Percentiles rank a stretch among this genome's conserved stretches.
phyloP scores from a whole-genome alignment of 1,140 invertebrate genomes.

The Drosophila kikkawai region DNA sequence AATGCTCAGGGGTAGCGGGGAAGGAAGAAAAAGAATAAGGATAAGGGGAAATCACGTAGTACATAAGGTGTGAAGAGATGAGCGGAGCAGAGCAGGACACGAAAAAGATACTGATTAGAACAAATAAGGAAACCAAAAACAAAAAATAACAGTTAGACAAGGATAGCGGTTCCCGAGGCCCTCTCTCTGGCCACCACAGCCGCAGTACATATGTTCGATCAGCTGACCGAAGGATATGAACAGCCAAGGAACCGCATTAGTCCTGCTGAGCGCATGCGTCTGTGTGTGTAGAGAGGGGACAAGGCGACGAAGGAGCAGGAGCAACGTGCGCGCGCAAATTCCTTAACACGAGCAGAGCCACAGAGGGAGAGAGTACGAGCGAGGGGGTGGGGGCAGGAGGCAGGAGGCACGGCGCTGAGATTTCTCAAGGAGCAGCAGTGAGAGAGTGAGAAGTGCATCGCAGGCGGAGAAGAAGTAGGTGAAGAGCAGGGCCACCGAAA shows the following conservation, averaged over 20 bases:
- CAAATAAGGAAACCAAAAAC: constrained; percentile 22
- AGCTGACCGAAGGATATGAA: constrained; percentile 77
- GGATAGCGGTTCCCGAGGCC: constrained; percentile 51
- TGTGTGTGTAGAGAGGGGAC: constrained; percentile 58
- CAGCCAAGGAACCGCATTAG: constrained; percentile 65
- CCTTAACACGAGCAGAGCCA: constrained; percentile 70
- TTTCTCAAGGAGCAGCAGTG: constrained; percentile 46
- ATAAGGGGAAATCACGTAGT: constrained; percentile 50
- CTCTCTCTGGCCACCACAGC: constrained; percentile 12
- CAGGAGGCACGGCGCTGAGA: constrained; percentile 59
- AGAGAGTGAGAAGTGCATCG: constrained; percentile 25
- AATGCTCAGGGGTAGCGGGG: constrained; percentile 33
- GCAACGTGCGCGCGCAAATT: constrained; percentile 76
- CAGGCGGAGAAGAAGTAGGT: constrained; percentile 65
- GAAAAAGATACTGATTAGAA: constrained; percentile 72
- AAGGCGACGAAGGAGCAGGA: constrained; percentile 47
- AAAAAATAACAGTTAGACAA: constrained; percentile 66
- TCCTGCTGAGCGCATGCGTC: constrained; percentile 70
- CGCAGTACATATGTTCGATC: constrained; percentile 69
- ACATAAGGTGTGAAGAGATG: constrained; percentile 48
- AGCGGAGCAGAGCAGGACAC: constrained; percentile 35
- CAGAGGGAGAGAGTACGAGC: background rate
- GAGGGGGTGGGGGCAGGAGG: constrained; percentile 48
- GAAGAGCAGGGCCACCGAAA: constrained; percentile 67
- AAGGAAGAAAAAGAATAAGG: background rate